phyloP scores from a whole-genome alignment of 2,113 vertebrate species.

The Sapayoa aenigma region DNA sequence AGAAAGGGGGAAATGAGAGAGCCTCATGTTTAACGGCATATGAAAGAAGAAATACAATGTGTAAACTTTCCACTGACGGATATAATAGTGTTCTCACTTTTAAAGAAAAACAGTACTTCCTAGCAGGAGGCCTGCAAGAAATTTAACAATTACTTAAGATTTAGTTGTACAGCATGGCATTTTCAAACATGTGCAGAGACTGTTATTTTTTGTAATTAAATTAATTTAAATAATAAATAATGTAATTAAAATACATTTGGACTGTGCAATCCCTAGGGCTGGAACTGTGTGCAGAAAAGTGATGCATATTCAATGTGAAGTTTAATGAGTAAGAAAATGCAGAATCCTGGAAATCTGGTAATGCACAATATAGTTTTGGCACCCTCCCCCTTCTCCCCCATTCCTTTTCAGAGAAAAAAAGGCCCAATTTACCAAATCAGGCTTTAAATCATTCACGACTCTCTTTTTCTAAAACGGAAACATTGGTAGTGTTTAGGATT shows the following conservation, averaged over 20 bases:
- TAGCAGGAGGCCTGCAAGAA: conserved; percentile 65
- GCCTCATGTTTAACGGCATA: conserved; percentile 63
- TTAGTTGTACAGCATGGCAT: conserved; percentile 17
- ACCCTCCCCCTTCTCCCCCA: neutral
- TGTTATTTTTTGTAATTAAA: conserved; percentile 71
- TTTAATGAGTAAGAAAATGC: conserved; percentile 40
- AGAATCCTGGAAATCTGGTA: conserved; percentile 54
- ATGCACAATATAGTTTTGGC: neutral
- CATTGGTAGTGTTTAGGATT: neutral
- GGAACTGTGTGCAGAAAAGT: neutral
- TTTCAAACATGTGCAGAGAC: conserved; percentile 47
- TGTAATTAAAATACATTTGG: conserved; percentile 56
- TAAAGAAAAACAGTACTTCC: conserved; percentile 72
- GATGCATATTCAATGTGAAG: conserved; percentile 53
- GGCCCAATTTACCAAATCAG: conserved; percentile 7
- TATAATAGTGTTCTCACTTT: conserved; percentile 72
- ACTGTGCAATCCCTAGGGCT: conserved; percentile 22
- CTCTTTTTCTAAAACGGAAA: conserved; percentile 51
- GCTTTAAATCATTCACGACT: conserved; percentile 48
- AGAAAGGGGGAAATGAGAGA: conserved; percentile 71
- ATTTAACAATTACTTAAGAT: conserved; percentile 62
- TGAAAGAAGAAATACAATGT: conserved; percentile 72
- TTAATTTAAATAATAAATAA: conserved; percentile 64
- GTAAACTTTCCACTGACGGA: conserved; percentile 66
- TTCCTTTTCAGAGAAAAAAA: neutral